Evolutionary conservation across 35 echinoderm and acorn worm genomes (phyloP), one percentile per base, ranked within the genome.

Genomic region (Diadema setosum): DNA sequence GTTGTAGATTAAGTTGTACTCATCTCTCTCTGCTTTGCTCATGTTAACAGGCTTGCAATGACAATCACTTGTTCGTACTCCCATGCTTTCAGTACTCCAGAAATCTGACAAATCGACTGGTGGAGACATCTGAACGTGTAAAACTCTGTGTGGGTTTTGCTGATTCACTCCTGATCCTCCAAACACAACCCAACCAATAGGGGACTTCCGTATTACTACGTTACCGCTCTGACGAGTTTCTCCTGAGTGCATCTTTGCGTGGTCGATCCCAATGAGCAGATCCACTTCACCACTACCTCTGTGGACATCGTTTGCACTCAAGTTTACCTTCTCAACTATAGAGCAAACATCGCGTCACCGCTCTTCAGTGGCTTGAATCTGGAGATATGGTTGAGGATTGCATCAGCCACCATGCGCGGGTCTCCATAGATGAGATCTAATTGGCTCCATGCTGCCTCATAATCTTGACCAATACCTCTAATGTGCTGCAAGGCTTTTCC

Each of bases 101-200:
- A 93, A 93, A 48, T 90, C 81, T 31, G 78, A 36, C 42, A 90
- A 32, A 37, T 93, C 91, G 21, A 74, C 84, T 27, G 91, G 74
- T 34, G n/a, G 5, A 12, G 86, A 17, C 2, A 60, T 34, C 64
- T 89, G 17, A 0, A 93, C 46, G 52, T 89, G 87, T 7, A 93
- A 65, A 34, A 93, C 81, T 83, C 67, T 25, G 49, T 59, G 35
- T 5, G 44, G 43, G n/a, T 9, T 40, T 3, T 20, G 12, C 24
- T 16, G 9, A 21, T 52, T 20, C 25, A 18, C 41, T 29, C 24
- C 21, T 14, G 75, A 6, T 15, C 75, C 23, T 21, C 91, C 91
- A 75, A 93, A 93, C 8, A 70, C 27, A 60, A 90, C 45, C 87
- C 92, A 94, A 63, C 92, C 92, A 31, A 94, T 57, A 5, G 82